Base-by-base conservation (phyloP, 1,140 invertebrate genomes). In the Lineus longissimus region DNA sequence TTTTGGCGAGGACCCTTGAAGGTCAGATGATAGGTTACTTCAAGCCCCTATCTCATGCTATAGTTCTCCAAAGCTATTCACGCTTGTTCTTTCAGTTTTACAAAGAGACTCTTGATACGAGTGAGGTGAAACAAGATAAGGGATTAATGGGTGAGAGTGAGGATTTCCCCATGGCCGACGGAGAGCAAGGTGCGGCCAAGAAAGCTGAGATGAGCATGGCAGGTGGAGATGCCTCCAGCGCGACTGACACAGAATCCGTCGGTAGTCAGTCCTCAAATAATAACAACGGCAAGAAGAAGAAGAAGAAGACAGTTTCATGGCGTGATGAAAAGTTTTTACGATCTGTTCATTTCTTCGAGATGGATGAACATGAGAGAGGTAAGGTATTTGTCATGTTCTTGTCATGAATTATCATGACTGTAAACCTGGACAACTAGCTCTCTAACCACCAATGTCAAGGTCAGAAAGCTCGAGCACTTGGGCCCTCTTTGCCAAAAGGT, bases 61-160 rank as follows among this genome's bases (percentile, higher is more conserved):
- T n/a, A n/a, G n/a, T n/a, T n/a, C n/a, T n/a, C n/a, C n/a, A n/a
- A n/a, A n/a, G n/a, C n/a, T n/a, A n/a, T n/a, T n/a, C n/a, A n/a
- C n/a, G n/a, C n/a, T n/a, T n/a, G n/a, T n/a, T n/a, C n/a, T n/a
- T 80, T 59, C 82, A 93, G 84, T 96, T 96, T 81, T 96, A 96
- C 82, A 90, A 94, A 84, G 93, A 96, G 68, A 95, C 93, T 0
- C 79, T 78, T 62, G 74, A 76, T 55, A 71, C 73, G 19, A 81
- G 82, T 36, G 83, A 82, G 47, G 79, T 80, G 25, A 78, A 80
- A 33, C 59, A 54, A n/a, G 63, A 70, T n/a, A 79, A 74, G 41
- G 40, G 15, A 36, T 7, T 7, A 36, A 7, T 36, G 15, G 33
- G 33, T 36, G 33, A 36, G 4, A 36, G 33, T 36, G 6, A 36